phyloP scores from a whole-genome alignment of 2,797 vertebrate species.

The Gallinago stenura region DNA sequence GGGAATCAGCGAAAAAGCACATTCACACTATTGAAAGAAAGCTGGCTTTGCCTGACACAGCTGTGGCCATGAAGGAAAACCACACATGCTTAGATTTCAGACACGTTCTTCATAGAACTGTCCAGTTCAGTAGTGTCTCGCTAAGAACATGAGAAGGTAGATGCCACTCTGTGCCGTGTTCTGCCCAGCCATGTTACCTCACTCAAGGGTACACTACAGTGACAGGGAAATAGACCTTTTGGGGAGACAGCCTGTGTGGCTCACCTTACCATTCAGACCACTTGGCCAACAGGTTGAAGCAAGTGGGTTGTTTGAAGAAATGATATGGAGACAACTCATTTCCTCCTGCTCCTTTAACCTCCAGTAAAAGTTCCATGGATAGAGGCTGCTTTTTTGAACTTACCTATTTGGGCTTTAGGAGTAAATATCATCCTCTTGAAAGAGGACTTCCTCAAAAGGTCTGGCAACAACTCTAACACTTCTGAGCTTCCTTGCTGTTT shows the following conservation, averaged over 20 bases:
- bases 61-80: not conserved
- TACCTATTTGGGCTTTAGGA: not conserved
- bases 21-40: not conserved
- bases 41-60: not conserved
- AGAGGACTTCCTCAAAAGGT: not conserved
- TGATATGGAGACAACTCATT: not conserved
- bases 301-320: not conserved
- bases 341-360: not conserved
- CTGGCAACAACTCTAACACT: not conserved
- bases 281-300: not conserved
- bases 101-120: accelerated
- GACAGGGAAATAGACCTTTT: not conserved
- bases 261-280: not conserved
- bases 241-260: too few species aligned
- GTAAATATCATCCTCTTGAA: not conserved
- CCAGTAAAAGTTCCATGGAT: not conserved
- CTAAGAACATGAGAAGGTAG: not conserved
- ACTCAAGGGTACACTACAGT: accelerated
- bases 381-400: not conserved
- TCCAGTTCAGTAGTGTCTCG: not conserved
- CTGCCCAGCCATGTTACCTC: not conserved
- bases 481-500: not conserved
- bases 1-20: not conserved
- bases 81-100: not conserved
- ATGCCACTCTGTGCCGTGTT: accelerated